Conservation (phyloP, 2,888 invertebrate species). For the Dichetophora obliterata region DNA sequence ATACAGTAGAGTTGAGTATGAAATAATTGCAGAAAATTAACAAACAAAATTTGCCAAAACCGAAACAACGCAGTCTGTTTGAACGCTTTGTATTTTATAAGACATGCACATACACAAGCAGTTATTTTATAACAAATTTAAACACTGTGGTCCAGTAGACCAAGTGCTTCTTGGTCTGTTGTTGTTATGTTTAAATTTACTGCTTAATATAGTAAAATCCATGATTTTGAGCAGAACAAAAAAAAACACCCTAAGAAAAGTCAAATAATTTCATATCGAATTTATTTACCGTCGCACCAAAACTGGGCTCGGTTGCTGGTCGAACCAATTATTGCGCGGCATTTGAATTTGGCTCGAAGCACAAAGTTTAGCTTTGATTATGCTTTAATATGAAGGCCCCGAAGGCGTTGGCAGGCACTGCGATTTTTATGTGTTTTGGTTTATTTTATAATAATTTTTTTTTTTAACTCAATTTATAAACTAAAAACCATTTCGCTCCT, state of each 20-base stretch:
- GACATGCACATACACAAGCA: too few relatives aligned
- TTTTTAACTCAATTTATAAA: background rate
- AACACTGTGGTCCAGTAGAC: too few relatives aligned
- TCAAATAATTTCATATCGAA: constrained; percentile 18
- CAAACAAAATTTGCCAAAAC: too few relatives aligned
- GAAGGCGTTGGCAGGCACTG: background rate
- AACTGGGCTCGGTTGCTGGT: constrained; percentile 13
- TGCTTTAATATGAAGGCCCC: constrained; percentile 1
- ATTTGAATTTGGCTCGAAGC: background rate
- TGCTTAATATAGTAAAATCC: constrained; percentile 17
- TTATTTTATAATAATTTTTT: background rate
- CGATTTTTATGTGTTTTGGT: constrained; percentile 3
- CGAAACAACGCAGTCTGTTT: too few relatives aligned
- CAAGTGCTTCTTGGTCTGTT: background rate
- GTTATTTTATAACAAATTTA: too few relatives aligned
- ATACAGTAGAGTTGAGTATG: background rate
- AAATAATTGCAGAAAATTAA: background rate
- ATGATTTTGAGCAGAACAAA: background rate
- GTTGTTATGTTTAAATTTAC: background rate
- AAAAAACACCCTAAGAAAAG: constrained; percentile 1
- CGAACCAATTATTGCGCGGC: background rate
- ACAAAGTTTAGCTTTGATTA: background rate
- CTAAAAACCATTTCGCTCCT: background rate
- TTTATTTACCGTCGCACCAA: background rate
- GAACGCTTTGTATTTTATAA: too few relatives aligned